A percentile compares a stretch with the other conserved stretches of the same genome.
phyloP scores from a whole-genome alignment of 2,797 vertebrate genomes.

The Karalla daura region DNA sequence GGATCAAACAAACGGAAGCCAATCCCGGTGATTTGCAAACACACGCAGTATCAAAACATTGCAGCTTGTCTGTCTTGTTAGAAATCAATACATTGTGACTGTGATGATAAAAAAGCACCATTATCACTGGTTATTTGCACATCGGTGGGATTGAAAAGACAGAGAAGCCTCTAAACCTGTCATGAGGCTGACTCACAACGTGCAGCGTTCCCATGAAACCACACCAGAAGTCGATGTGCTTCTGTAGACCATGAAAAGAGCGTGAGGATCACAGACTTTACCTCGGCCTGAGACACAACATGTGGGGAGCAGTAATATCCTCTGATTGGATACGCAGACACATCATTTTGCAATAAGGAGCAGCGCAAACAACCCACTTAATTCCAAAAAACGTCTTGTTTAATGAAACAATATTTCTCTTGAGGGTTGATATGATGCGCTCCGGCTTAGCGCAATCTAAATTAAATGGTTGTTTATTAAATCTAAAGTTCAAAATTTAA shows the following conservation, averaged over 20 bases:
- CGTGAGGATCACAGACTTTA: background rate
- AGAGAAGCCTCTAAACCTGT: too few species aligned
- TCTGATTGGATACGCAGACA: background rate
- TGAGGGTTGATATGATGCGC: slow-evolving; percentile 11
- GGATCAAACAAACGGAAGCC: too few species aligned
- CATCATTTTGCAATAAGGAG: slow-evolving; percentile 2
- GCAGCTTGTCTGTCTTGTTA: too few species aligned
- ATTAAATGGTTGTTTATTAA: slow-evolving; percentile 10
- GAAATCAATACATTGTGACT: background rate
- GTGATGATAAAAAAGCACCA: background rate
- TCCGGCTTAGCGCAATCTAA: slow-evolving; percentile 5
- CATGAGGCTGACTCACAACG: too few species aligned
- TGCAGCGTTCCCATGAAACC: too few species aligned
- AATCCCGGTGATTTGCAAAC: too few species aligned
- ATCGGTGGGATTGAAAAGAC: too few species aligned
- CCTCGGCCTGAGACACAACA: background rate
- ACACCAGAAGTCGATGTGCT: too few species aligned
- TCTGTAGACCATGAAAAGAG: background rate
- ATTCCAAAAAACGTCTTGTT: slow-evolving; percentile 31
- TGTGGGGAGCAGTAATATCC: slow-evolving; percentile 15
- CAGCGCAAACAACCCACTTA: slow-evolving; percentile 12
- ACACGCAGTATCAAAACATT: too few species aligned
- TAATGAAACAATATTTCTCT: slow-evolving; percentile 15
- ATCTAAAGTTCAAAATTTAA: slow-evolving; percentile 20
- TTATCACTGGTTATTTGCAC: too few species aligned